phyloP scores from a whole-genome alignment of 2,888 invertebrate species.

The Bursaphelenchus okinawaensis region DNA sequence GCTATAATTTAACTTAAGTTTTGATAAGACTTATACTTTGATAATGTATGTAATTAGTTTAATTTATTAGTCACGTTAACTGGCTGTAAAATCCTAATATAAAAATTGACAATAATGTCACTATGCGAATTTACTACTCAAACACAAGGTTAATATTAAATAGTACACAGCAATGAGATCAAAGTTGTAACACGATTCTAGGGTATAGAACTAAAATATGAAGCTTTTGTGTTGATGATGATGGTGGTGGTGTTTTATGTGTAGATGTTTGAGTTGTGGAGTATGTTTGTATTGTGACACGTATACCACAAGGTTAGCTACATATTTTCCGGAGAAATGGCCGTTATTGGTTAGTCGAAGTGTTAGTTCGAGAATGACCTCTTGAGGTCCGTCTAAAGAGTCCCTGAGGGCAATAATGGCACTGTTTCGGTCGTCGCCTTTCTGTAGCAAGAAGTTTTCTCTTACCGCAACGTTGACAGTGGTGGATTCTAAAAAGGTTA shows the following conservation, averaged over 20 bases:
- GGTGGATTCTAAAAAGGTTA: constrained; percentile 30
- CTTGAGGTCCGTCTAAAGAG: constrained; percentile 47
- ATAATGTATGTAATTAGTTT: not conserved
- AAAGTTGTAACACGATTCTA: no score
- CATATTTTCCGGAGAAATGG: constrained; percentile 59
- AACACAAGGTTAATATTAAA: no score
- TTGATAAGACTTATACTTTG: no score
- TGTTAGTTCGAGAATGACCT: constrained; percentile 59
- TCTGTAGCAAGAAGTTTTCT: constrained; percentile 59
- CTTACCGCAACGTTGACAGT: constrained; percentile 56
- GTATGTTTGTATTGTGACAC: constrained; percentile 51
- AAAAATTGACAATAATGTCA: constrained; percentile 15
- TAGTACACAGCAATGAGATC: not conserved
- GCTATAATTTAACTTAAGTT: no score
- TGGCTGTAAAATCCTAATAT: not conserved
- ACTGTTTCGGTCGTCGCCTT: constrained; percentile 57
- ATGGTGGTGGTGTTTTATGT: constrained; percentile 9
- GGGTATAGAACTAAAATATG: no score
- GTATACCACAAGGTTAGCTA: constrained; percentile 60
- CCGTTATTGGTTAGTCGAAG: constrained; percentile 57
- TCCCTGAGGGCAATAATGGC: constrained; percentile 59
- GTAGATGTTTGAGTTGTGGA: not conserved
- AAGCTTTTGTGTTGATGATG: constrained; percentile 16
- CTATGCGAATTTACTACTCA: no score
- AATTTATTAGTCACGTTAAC: not conserved